Conservation (phyloP, 2,888 invertebrate genomes). For the Deilephila elpenor region DNA sequence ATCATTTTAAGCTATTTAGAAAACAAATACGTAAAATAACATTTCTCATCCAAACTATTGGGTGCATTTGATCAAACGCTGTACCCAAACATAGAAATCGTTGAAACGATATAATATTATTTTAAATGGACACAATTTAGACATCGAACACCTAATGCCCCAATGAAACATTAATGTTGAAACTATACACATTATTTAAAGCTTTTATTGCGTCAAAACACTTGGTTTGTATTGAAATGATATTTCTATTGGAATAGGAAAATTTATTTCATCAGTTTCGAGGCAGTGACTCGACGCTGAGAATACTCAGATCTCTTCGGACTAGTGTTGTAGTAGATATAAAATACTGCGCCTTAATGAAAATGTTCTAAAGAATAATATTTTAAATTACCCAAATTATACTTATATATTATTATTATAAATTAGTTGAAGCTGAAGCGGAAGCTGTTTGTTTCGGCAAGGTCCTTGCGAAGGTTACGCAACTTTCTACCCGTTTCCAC, state of each 20-base stretch:
- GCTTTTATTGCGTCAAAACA: constrained; percentile 16
- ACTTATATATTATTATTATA: no score
- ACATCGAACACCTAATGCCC: background rate
- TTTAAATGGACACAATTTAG: constrained; percentile 15
- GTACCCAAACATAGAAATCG: background rate
- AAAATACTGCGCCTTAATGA: no score
- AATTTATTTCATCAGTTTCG: background rate
- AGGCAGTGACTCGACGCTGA: background rate
- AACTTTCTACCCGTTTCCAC: no score
- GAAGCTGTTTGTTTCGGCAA: no score
- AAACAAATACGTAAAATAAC: no score
- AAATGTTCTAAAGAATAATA: no score
- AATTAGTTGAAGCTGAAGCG: no score
- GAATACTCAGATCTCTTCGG: no score
- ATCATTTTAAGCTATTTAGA: no score
- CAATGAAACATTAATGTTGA: constrained; percentile 20
- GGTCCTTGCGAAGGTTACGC: no score
- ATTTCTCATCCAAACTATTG: background rate
- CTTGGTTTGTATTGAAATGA: background rate
- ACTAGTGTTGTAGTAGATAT: no score
- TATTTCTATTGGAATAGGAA: background rate
- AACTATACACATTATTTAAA: constrained; percentile 17
- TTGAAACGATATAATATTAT: constrained; percentile 17
- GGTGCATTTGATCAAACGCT: constrained; percentile 2
- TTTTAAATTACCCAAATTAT: no score